These are phyloP conservation scores for Cancer borealis DNA, from an alignment of 2,888 invertebrate species.

Conservation along the genomic window DNA sequence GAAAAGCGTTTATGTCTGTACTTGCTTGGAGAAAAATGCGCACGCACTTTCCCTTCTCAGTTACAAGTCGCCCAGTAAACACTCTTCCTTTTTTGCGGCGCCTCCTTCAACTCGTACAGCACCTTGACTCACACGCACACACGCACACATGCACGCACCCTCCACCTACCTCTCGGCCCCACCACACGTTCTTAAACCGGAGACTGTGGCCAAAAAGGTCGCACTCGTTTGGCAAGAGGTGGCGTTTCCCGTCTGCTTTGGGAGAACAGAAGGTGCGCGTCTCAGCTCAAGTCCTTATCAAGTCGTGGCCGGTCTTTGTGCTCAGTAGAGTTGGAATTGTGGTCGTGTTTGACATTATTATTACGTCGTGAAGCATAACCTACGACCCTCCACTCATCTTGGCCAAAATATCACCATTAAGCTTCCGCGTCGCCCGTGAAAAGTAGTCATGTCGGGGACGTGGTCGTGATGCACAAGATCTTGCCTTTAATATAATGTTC, in stretches of 20 bases:
- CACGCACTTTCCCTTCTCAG: slow-evolving; percentile 42
- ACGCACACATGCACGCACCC: slow-evolving; percentile 3
- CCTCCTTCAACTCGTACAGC: background rate
- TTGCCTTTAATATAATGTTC: slow-evolving; percentile 36
- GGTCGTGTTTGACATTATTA: background rate
- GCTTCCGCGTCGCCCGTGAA: slow-evolving; percentile 10
- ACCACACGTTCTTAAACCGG: background rate
- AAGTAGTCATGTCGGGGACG: slow-evolving; percentile 4
- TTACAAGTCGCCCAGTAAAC: background rate
- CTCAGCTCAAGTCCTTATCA: background rate
- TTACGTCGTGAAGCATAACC: background rate
- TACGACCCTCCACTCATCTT: background rate
- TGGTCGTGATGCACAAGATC: slow-evolving; percentile 33
- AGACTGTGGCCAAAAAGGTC: background rate
- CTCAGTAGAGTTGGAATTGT: slow-evolving; percentile 14
- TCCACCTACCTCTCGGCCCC: background rate
- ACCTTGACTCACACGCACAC: slow-evolving; percentile 22
- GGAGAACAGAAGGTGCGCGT: background rate
- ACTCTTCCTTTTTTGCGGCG: slow-evolving; percentile 7
- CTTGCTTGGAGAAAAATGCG: background rate
- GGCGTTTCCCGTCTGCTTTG: background rate
- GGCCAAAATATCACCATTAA: slow-evolving; percentile 17
- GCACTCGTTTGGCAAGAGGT: background rate
- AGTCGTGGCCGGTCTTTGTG: background rate
- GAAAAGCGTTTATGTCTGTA: background rate